Conservation (phyloP, 2,888 invertebrate genomes). For the Pachycephus smyrnensis region DNA sequence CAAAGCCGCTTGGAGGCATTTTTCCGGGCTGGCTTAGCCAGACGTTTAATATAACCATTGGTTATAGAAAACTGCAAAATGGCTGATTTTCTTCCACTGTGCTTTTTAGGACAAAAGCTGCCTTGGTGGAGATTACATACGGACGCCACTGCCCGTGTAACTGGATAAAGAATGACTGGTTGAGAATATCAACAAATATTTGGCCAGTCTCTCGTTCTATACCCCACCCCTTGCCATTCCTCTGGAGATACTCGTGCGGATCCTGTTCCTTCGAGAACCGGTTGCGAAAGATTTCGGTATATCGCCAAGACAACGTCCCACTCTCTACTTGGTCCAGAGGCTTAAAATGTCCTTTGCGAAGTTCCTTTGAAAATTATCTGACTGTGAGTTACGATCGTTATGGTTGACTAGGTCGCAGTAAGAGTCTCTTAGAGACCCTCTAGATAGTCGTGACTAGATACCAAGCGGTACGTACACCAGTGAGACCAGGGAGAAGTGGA, state of each 20-base stretch:
- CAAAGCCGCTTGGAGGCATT: background rate
- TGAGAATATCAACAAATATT: background rate
- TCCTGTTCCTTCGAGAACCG: constrained; percentile 29
- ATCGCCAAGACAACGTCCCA: background rate
- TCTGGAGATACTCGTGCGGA: constrained; percentile 19
- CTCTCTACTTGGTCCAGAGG: background rate
- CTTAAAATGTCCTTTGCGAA: background rate
- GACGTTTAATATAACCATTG: background rate
- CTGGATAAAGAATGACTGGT: background rate
- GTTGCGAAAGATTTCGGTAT: constrained; percentile 20
- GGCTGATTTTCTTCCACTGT: background rate
- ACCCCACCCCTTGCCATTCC: constrained; percentile 2
- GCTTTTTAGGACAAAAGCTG: too few relatives aligned
- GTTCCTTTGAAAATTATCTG: background rate
- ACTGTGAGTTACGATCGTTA: background rate
- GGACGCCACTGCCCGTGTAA: background rate
- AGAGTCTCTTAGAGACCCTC: background rate
- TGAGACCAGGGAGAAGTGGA: background rate
- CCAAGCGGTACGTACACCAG: background rate
- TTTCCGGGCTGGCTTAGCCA: background rate
- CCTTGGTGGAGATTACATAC: background rate
- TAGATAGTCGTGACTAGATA: background rate
- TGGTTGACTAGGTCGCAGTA: background rate
- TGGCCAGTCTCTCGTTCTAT: background rate
- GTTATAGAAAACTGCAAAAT: background rate